Evolutionary conservation across 2,113 vertebrate species (phyloP).

Genomic region (Chascanopsetta lugubris): DNA sequence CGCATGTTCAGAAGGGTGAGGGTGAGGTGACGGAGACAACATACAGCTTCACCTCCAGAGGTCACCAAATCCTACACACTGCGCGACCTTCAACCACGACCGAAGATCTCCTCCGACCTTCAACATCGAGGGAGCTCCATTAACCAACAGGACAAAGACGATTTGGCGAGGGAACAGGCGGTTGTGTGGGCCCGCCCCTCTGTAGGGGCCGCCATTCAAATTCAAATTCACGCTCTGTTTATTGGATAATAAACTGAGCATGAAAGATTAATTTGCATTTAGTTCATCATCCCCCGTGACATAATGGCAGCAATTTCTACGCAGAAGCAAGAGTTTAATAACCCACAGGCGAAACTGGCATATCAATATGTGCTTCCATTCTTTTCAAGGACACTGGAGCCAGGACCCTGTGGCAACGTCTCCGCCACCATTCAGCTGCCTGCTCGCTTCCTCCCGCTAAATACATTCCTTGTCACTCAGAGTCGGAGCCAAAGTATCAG

Average conservation of each 20-base stretch:
- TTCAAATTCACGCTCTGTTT: conserved; percentile 69
- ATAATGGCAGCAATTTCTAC: conserved; percentile 55
- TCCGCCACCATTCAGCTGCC: conserved; percentile 48
- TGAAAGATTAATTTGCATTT: conserved; percentile 72
- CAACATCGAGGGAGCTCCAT: conserved; percentile 23
- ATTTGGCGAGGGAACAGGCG: conserved; percentile 31
- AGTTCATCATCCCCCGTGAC: conserved; percentile 59
- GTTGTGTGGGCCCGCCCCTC: conserved; percentile 37
- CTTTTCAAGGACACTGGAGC: conserved; percentile 60
- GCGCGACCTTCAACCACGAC: too few relatives aligned
- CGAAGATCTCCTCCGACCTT: conserved; percentile 8
- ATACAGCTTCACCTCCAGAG: too few relatives aligned
- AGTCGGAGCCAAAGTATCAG: conserved; percentile 54
- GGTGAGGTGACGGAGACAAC: too few relatives aligned
- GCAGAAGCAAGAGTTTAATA: conserved; percentile 54
- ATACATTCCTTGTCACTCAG: conserved; percentile 66
- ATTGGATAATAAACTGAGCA: conserved; percentile 74
- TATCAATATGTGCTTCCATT: conserved; percentile 54
- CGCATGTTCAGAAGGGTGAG: too few relatives aligned
- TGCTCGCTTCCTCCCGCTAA: conserved; percentile 48
- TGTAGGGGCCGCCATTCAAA: conserved; percentile 47
- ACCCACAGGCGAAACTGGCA: conserved; percentile 45
- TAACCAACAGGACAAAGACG: conserved; percentile 41
- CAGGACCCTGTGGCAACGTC: conserved; percentile 39
- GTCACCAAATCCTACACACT: too few relatives aligned